Evolutionary conservation across 2,113 vertebrate species (phyloP).

Genomic region (Chaetura pelagica): DNA sequence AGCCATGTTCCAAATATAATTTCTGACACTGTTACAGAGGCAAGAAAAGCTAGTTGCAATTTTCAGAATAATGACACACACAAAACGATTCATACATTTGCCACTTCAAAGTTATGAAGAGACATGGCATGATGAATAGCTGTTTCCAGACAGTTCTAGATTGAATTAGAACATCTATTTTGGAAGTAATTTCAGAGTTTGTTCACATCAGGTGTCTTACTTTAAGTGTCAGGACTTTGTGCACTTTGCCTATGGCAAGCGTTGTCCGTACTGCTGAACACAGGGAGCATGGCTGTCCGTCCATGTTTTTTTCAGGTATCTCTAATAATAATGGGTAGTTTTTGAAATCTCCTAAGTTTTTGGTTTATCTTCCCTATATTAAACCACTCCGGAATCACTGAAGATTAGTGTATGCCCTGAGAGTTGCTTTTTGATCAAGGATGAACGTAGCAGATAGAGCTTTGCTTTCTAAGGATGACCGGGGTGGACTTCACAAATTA

Average conservation of each 20-base stretch:
- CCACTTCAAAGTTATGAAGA: background rate
- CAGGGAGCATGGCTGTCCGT: background rate
- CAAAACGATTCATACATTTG: background rate
- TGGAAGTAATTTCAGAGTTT: background rate
- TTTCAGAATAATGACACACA: slow-evolving; percentile 6
- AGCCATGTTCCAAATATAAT: slow-evolving; percentile 5
- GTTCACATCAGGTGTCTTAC: background rate
- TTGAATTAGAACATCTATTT: background rate
- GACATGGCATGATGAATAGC: background rate
- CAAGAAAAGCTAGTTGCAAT: slow-evolving; percentile 12
- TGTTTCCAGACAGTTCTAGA: slow-evolving; percentile 32
- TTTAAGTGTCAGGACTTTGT: background rate
- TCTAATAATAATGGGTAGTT: background rate
- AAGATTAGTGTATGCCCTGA: background rate
- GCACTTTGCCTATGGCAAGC: background rate
- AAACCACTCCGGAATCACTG: background rate
- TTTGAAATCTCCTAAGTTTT: background rate
- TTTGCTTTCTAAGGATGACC: background rate
- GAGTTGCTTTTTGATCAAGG: background rate
- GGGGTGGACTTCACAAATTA: background rate
- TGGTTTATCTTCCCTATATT: background rate
- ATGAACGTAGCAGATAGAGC: background rate
- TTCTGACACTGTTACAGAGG: background rate
- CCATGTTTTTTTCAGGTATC: background rate
- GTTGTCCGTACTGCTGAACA: background rate